A percentile compares a stretch with the other conserved stretches of the same genome.
Evolutionary conservation across 2,888 invertebrate genomes (phyloP).

Genomic region (Alsophila aescularia): DNA sequence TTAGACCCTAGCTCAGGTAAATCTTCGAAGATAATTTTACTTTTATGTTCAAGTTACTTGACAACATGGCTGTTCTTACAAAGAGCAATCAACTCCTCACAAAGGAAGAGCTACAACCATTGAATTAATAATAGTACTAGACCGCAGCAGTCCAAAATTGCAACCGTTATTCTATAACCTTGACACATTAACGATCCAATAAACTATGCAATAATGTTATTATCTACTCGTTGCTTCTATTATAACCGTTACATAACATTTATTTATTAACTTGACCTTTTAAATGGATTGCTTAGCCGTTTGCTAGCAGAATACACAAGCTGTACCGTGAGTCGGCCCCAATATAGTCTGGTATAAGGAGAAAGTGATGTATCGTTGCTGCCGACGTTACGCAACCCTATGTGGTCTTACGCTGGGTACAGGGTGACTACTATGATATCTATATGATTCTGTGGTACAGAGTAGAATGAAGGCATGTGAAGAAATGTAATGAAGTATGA

Average conservation of each 20-base stretch:
- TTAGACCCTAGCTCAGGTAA: too few relatives aligned
- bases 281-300: slow-evolving; percentile 55
- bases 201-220: slow-evolving; percentile 23
- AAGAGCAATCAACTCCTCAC: too few relatives aligned
- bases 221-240: slow-evolving; percentile 25
- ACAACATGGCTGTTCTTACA: too few relatives aligned
- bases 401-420: slow-evolving; percentile 33
- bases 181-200: slow-evolving; percentile 20
- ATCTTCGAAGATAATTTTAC: too few relatives aligned
- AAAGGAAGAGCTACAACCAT: too few relatives aligned
- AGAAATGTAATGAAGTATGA: not conserved
- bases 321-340: slow-evolving; percentile 64
- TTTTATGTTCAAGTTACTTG: too few relatives aligned
- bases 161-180: slow-evolving; percentile 26
- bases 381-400: slow-evolving; percentile 64
- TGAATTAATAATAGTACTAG: not conserved
- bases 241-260: slow-evolving; percentile 31
- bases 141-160: too few relatives aligned
- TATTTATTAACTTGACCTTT: slow-evolving; percentile 56
- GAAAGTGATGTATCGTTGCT: slow-evolving; percentile 77
- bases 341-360: slow-evolving; percentile 68
- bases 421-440: not conserved
- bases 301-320: slow-evolving; percentile 70
- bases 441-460: too few relatives aligned
- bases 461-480: not conserved